Conservation (phyloP, 1,140 invertebrate species). For the Zaprionus ornatus region DNA sequence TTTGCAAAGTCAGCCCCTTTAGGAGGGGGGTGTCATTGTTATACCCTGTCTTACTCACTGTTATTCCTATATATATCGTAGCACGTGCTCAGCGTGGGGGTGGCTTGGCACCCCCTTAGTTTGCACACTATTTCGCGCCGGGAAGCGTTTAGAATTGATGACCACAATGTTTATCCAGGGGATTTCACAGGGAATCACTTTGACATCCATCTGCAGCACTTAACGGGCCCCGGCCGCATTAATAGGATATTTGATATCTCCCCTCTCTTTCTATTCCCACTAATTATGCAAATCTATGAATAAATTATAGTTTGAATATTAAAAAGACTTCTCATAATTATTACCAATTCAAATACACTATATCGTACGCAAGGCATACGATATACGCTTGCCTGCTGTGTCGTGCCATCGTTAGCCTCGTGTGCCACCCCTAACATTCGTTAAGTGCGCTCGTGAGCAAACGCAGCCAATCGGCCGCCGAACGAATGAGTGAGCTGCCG, state of each 20-base stretch:
- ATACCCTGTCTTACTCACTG: not conserved
- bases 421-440: not conserved
- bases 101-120: slow-evolving; percentile 26
- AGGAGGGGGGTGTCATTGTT: slow-evolving; percentile 3
- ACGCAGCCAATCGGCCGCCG: not conserved
- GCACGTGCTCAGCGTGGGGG: slow-evolving; percentile 20
- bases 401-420: not conserved
- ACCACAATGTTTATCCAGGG: slow-evolving; percentile 22
- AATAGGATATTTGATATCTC: slow-evolving; percentile 20
- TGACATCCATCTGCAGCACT: slow-evolving; percentile 17
- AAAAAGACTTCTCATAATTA: not conserved
- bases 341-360: not conserved
- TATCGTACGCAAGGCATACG: not conserved
- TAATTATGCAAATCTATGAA: not conserved
- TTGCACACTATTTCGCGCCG: slow-evolving; percentile 11
- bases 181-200: slow-evolving; percentile 14
- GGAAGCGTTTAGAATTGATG: slow-evolving; percentile 36
- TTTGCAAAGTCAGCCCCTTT: slow-evolving; percentile 24
- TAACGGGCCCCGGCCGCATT: slow-evolving; percentile 4
- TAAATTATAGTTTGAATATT: not conserved
- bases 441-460: not conserved
- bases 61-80: not conserved
- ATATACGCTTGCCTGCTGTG: not conserved
- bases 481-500: not conserved
- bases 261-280: not conserved